Conservation (phyloP, 1,140 invertebrate genomes). For the Drosophila busckii region DNA sequence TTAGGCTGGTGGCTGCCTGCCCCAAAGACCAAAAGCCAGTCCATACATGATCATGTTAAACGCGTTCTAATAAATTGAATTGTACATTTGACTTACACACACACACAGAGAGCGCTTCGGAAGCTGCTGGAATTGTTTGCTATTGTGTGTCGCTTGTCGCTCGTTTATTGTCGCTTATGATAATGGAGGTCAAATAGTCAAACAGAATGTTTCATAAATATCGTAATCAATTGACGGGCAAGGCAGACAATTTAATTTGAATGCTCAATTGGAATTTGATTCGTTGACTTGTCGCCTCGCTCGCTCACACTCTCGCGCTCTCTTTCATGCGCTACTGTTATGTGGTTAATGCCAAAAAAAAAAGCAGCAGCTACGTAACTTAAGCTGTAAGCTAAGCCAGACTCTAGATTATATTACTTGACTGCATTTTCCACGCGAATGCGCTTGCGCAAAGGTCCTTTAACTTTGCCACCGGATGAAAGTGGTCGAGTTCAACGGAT, state of each 20-base stretch:
- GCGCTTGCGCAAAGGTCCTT: slow-evolving; percentile 57
- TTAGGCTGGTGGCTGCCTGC: slow-evolving; percentile 6
- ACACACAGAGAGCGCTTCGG: not conserved
- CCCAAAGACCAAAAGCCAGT: slow-evolving; percentile 18
- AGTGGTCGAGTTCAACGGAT: slow-evolving; percentile 64
- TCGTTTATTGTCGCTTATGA: slow-evolving; percentile 61
- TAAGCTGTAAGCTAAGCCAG: slow-evolving; percentile 37
- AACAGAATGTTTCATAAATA: slow-evolving; percentile 70
- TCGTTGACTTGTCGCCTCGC: slow-evolving; percentile 11
- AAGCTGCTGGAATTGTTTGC: not conserved
- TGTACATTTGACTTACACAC: slow-evolving; percentile 69
- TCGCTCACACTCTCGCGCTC: slow-evolving; percentile 1
- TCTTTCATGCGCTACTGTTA: slow-evolving; percentile 50
- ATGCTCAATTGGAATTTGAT: slow-evolving; percentile 44
- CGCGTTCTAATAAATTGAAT: slow-evolving; percentile 75
- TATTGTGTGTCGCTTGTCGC: slow-evolving; percentile 14
- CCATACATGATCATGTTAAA: slow-evolving; percentile 54
- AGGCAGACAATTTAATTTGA: slow-evolving; percentile 41
- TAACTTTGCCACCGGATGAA: slow-evolving; percentile 55
- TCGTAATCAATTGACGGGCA: slow-evolving; percentile 65
- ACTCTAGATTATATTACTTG: slow-evolving; percentile 61
- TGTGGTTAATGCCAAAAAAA: slow-evolving; percentile 11
- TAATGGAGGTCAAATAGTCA: slow-evolving; percentile 76
- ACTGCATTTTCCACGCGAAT: slow-evolving; percentile 70
- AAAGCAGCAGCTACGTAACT: slow-evolving; percentile 25